phyloP scores from a whole-genome alignment of 2,797 vertebrate genomes.

The Spondyliosoma cantharus region DNA sequence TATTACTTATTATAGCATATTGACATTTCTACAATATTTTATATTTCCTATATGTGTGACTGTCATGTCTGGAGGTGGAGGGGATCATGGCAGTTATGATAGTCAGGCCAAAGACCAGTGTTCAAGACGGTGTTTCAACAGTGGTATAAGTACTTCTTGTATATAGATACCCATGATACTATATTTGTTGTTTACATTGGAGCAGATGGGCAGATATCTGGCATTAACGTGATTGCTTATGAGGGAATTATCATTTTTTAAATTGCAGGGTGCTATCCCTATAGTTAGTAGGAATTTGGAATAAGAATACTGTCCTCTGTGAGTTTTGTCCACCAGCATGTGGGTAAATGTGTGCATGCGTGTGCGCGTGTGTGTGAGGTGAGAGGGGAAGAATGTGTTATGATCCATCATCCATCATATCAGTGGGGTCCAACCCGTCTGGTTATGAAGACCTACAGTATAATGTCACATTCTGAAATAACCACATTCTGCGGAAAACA shows the following conservation, averaged over 20 bases:
- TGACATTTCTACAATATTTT: no score
- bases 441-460: conserved; percentile 11
- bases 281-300: not conserved
- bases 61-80: no score
- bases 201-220: not conserved
- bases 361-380: not conserved
- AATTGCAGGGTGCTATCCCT: not conserved
- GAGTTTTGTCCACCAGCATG: not conserved
- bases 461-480: conserved; percentile 21
- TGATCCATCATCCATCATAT: conserved; percentile 44
- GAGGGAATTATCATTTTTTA: not conserved
- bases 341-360: not conserved
- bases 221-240: not conserved
- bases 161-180: not conserved
- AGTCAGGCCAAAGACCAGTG: no score
- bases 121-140: no score
- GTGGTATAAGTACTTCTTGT: not conserved
- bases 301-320: not conserved
- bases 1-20: no score
- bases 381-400: conserved; percentile 21
- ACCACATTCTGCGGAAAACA: conserved; percentile 42
- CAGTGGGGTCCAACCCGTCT: not conserved
- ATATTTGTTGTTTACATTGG: not conserved
- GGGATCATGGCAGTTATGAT: no score
- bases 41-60: no score